Evolutionary conservation across 2,113 vertebrate species (phyloP).

Genomic region (Clupea harengus): DNA sequence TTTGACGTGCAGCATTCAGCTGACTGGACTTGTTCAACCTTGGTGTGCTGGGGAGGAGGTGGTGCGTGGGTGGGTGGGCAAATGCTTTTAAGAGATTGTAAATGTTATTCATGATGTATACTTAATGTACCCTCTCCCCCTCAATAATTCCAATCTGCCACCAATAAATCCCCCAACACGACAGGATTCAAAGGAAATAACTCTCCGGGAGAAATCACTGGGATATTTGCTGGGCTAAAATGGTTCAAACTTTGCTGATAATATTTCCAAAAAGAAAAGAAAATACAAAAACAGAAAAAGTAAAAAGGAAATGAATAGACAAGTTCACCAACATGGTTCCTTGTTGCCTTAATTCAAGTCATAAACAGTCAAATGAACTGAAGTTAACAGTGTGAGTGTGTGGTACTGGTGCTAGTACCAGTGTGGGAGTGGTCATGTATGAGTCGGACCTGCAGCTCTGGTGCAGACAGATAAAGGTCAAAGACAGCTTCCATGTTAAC

Average conservation of each 20-base stretch:
- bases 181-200: background rate
- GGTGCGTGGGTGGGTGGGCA: constrained; percentile 29
- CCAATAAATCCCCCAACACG: constrained; percentile 54
- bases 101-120: constrained; percentile 38
- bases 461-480: background rate
- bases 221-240: background rate
- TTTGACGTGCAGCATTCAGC: constrained; percentile 33
- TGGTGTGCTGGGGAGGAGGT: background rate
- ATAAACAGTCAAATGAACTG: background rate
- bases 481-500: background rate
- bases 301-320: background rate
- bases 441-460: background rate
- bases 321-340: background rate
- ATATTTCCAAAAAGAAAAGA: background rate
- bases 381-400: background rate
- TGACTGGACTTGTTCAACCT: constrained; percentile 43
- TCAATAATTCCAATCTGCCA: constrained; percentile 49
- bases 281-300: background rate
- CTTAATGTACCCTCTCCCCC: constrained; percentile 33
- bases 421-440: background rate
- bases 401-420: no score
- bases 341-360: background rate
- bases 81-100: constrained; percentile 54
- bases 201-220: background rate
- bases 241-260: background rate